Percentiles rank a stretch among this genome's conserved stretches.
Evolutionary conservation across 2,888 invertebrate species (phyloP).

Genomic region (Sesia apiformis): DNA sequence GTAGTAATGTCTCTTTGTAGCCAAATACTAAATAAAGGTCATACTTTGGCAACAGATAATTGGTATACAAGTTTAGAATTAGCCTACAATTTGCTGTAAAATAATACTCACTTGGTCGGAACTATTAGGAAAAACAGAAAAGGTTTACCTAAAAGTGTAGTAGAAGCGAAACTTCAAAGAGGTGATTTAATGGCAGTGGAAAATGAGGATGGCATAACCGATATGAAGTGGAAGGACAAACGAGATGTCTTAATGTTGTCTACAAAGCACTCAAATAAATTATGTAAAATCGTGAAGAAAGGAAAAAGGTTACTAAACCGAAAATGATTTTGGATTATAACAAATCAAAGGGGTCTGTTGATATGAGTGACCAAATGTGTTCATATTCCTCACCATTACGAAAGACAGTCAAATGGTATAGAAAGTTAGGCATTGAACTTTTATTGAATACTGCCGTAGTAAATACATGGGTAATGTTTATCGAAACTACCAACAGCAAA

Average conservation of each 20-base stretch:
- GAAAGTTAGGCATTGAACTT: constrained; percentile 27
- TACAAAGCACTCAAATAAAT: constrained; percentile 24
- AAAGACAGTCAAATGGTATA: constrained; percentile 33
- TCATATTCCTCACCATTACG: constrained; percentile 23
- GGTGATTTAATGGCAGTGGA: constrained; percentile 16
- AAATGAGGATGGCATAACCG: constrained; percentile 15
- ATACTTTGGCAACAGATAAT: constrained; percentile 16
- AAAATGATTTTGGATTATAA: constrained; percentile 26
- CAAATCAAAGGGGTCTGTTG: constrained; percentile 25
- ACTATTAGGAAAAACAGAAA: constrained; percentile 17
- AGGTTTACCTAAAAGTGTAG: constrained; percentile 15
- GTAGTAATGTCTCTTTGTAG: constrained; percentile 10
- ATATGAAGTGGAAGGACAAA: constrained; percentile 22
- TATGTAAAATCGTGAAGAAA: constrained; percentile 13
- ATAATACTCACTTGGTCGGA: constrained; percentile 17
- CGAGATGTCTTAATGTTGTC: constrained; percentile 21
- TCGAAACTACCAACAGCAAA: constrained; percentile 11
- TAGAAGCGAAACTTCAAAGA: constrained; percentile 15
- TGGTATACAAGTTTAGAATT: constrained; percentile 16
- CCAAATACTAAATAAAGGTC: constrained; percentile 12
- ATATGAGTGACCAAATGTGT: constrained; percentile 29
- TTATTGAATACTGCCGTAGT: constrained; percentile 24
- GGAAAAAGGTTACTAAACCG: constrained; percentile 16
- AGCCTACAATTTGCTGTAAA: constrained; percentile 13
- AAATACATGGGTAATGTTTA: constrained; percentile 20